Conservation (phyloP, 1,140 invertebrate genomes). For the Carcinoscorpius rotundicauda region DNA sequence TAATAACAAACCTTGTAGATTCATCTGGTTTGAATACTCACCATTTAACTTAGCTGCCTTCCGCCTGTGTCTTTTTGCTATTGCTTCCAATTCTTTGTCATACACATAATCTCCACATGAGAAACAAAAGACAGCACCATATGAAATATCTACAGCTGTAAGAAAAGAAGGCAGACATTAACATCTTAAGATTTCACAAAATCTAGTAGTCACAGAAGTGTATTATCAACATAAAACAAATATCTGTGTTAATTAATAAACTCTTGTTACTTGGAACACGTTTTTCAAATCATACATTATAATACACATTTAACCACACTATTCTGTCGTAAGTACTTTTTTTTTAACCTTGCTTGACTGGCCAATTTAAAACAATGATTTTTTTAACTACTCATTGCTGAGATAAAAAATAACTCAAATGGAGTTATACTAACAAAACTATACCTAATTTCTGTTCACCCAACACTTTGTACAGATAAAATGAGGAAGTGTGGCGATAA, state of each 20-base stretch:
- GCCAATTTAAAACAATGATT: too few species aligned
- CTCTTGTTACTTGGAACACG: too few species aligned
- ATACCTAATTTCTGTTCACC: too few species aligned
- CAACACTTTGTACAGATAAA: too few species aligned
- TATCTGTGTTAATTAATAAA: neutral
- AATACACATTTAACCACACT: too few species aligned
- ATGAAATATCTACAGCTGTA: constrained; percentile 63
- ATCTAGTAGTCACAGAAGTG: neutral
- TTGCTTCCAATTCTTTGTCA: constrained; percentile 49
- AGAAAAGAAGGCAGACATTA: constrained; percentile 9
- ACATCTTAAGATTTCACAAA: neutral
- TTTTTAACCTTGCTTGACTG: too few species aligned
- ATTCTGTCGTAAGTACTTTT: too few species aligned
- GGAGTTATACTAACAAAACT: too few species aligned
- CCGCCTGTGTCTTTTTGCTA: constrained; percentile 48
- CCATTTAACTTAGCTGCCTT: constrained; percentile 44
- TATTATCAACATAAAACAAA: neutral
- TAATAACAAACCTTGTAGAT: constrained; percentile 1
- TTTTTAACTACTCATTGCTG: too few species aligned
- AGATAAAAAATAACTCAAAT: too few species aligned
- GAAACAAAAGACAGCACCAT: constrained; percentile 83
- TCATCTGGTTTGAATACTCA: neutral
- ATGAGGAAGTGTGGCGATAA: too few species aligned
- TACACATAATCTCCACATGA: constrained; percentile 87
- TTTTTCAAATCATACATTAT: too few species aligned